phyloP scores from a whole-genome alignment of 2,797 vertebrate genomes.

The Scomberomorus guttatus region DNA sequence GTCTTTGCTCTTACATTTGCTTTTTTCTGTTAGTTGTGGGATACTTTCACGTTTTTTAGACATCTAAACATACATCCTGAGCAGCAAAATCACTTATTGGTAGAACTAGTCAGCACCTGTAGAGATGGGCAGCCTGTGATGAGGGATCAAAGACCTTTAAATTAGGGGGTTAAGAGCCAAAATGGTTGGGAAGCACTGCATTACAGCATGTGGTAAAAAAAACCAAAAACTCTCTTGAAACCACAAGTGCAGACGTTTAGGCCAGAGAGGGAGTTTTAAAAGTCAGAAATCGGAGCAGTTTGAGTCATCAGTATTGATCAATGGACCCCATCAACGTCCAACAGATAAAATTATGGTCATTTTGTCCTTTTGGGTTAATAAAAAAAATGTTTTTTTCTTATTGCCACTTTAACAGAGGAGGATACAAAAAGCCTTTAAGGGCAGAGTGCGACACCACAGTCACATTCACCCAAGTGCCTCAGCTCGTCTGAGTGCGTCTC shows the following conservation, averaged over 20 bases:
- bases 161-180: too few species aligned
- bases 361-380: constrained; percentile 1
- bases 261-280: neutral
- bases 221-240: neutral
- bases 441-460: constrained; percentile 39
- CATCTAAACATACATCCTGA: neutral
- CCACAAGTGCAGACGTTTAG: neutral
- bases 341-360: neutral
- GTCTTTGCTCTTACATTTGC: too few species aligned
- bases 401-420: constrained; percentile 6
- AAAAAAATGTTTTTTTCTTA: neutral
- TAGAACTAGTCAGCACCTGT: neutral
- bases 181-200: too few species aligned
- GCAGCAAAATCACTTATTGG: too few species aligned
- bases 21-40: too few species aligned
- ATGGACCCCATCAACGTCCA: neutral
- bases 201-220: too few species aligned
- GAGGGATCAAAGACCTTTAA: too few species aligned
- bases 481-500: constrained; percentile 58
- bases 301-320: neutral
- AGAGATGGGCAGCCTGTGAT: too few species aligned
- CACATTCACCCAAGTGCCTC: constrained; percentile 62
- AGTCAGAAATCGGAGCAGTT: constrained; percentile 13
- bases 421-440: constrained; percentile 46
- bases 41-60: too few species aligned